Evolutionary conservation across 2,113 vertebrate species (phyloP), one percentile per base, ranked within the genome.

Genomic region (Progne subis): DNA sequence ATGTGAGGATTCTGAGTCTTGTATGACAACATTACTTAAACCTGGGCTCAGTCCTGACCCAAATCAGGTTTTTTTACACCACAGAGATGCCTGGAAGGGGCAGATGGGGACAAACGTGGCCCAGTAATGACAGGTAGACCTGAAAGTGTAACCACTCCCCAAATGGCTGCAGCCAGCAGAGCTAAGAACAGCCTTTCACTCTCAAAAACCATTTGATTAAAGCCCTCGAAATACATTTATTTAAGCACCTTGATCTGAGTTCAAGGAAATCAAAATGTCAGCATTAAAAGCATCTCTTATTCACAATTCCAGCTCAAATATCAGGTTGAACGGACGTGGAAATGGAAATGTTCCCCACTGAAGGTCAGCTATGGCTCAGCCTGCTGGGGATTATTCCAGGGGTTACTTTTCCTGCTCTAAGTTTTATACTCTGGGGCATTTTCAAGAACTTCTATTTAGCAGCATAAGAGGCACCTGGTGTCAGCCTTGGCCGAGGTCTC

Each of bases 181-280:
- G 55, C 32, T 44, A n/a, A 57, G 29, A 76, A 47, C 44, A 74
- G 60, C 86, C 72, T 68, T 75, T n/a, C 52, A 18, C 64, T 52
- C 80, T 46, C 76, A n/a, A 61, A 88, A 86, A 7, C 11, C 55
- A 65, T 49, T 49, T 69, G 77, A 80, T 88, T 69, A 72, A 72
- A 63, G 68, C 71, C 57, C 55, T 90, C n/a, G 31, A 65, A 90
- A 56, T 14, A 44, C 19, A 72, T 29, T 31, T 28, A 31, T 87
- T 90, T 56, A 72, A 86, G 76, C 71, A 41, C 76, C 28, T 72
- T 43, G 2, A 41, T 31, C 71, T 0, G 5, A 74, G 34, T 84
- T 81, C 60, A 28, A 77, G 49, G 95, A 88, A 95, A 94, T 43
- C 31, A 56, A 94, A 95, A 91, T 70, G 89, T 43, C 93, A 92